These are phyloP conservation scores for Acleris emargana DNA, from an alignment of 2,888 invertebrate species.

Conservation along the genomic window DNA sequence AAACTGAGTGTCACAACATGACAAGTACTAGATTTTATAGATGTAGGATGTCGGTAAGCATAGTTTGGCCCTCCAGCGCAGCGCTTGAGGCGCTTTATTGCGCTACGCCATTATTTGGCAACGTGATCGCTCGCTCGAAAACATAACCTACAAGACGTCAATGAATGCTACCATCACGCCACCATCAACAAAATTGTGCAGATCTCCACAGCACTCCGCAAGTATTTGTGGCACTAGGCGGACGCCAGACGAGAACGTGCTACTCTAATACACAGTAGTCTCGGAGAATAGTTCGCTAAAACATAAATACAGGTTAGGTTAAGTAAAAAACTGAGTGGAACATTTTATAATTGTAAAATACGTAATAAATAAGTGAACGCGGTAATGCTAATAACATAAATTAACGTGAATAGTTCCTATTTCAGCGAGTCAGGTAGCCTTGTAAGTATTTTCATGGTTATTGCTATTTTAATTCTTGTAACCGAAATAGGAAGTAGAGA, in stretches of 20 bases:
- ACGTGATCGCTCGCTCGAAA: constrained; percentile 45
- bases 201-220: constrained; percentile 11
- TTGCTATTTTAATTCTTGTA: constrained; percentile 8
- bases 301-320: constrained; percentile 22
- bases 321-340: background rate
- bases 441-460: constrained; percentile 32
- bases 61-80: constrained; percentile 39
- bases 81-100: constrained; percentile 46
- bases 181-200: constrained; percentile 15
- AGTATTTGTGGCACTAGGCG: constrained; percentile 5
- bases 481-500: background rate
- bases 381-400: constrained; percentile 6
- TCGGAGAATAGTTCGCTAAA: constrained; percentile 2
- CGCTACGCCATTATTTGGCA: constrained; percentile 35
- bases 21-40: too few species aligned
- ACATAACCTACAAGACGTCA: constrained; percentile 48
- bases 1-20: too few species aligned
- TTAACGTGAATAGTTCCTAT: constrained; percentile 9
- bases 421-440: constrained; percentile 17
- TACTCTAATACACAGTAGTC: constrained; percentile 15
- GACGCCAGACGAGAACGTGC: constrained; percentile 5
- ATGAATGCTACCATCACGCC: constrained; percentile 19
- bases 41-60: too few species aligned
- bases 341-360: background rate
- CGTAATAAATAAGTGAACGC: background rate